These are phyloP conservation scores for Caenorhabditis parvicauda DNA, from an alignment of 2,888 invertebrate species.

Conservation along the genomic window DNA sequence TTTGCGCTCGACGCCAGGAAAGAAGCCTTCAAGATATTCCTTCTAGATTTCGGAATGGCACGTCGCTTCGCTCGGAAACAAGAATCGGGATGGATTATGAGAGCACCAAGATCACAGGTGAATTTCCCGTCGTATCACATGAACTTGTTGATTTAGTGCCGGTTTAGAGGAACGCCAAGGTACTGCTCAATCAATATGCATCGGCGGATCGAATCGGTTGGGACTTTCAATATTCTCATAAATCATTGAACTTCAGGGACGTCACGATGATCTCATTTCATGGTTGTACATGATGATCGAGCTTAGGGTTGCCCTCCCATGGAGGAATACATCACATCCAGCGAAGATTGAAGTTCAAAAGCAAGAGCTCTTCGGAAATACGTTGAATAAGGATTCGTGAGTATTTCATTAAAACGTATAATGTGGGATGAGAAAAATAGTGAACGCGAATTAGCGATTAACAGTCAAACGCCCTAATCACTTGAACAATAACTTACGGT, in stretches of 20 bases:
- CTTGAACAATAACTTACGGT: too few relatives aligned
- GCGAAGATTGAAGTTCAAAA: slow-evolving; percentile 12
- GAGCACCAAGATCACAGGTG: slow-evolving; percentile 13
- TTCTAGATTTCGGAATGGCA: slow-evolving; percentile 29
- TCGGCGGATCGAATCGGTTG: neutral
- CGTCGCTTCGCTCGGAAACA: slow-evolving; percentile 9
- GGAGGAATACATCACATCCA: slow-evolving; percentile 10
- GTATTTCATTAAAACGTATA: neutral
- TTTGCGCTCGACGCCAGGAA: slow-evolving; percentile 15
- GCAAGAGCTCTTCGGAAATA: slow-evolving; percentile 7
- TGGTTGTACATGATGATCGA: slow-evolving; percentile 27
- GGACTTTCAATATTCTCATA: neutral
- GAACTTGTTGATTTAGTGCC: neutral
- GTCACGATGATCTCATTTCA: slow-evolving; percentile 13
- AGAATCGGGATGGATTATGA: slow-evolving; percentile 5
- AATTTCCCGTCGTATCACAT: neutral
- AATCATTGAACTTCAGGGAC: slow-evolving; percentile 9
- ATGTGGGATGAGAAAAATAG: neutral
- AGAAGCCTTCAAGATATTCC: slow-evolving; percentile 11
- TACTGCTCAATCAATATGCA: slow-evolving; percentile 15
- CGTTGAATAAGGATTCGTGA: slow-evolving; percentile 3
- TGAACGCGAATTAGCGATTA: neutral
- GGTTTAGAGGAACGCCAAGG: neutral
- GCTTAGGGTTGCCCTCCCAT: slow-evolving; percentile 11
- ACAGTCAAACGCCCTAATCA: neutral